phyloP scores from a whole-genome alignment of 2,113 vertebrate genomes.

The Lichenostomus cassidix region DNA sequence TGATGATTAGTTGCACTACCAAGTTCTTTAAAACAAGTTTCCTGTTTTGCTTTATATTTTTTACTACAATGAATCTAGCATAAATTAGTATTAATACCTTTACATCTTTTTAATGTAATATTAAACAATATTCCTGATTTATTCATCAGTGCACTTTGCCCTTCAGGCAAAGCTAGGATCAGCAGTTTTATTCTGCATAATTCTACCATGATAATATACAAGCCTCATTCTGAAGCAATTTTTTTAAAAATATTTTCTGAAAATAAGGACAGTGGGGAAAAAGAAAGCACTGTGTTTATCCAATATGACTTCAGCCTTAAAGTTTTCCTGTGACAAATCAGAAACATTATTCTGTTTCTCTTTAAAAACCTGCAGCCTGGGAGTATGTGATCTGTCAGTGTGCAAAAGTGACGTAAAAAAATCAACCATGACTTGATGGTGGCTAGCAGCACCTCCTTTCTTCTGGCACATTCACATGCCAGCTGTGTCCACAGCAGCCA shows the following conservation, averaged over 20 bases:
- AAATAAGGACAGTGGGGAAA: neutral
- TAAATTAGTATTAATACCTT: conserved; percentile 46
- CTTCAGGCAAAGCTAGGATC: conserved; percentile 36
- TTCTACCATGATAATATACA: neutral
- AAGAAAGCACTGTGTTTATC: neutral
- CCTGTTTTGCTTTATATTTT: neutral
- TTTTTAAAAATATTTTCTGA: conserved; percentile 10
- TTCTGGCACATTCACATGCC: neutral
- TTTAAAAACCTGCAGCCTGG: neutral
- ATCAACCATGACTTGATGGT: neutral
- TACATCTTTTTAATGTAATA: conserved; percentile 59
- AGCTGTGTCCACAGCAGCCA: neutral
- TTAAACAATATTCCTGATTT: conserved; percentile 60
- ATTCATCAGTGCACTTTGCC: conserved; percentile 52
- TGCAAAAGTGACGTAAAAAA: neutral
- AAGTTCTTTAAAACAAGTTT: neutral
- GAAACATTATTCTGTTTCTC: neutral
- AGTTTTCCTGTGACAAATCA: neutral
- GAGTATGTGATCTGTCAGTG: neutral
- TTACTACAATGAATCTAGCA: neutral
- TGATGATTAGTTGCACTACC: neutral
- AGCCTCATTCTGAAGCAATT: conserved; percentile 22
- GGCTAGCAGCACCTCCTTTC: neutral
- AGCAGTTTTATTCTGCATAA: conserved; percentile 36
- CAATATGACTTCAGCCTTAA: neutral